Evolutionary conservation across 2,797 vertebrate genomes (phyloP).

Genomic region (Anguilla pacifica): DNA sequence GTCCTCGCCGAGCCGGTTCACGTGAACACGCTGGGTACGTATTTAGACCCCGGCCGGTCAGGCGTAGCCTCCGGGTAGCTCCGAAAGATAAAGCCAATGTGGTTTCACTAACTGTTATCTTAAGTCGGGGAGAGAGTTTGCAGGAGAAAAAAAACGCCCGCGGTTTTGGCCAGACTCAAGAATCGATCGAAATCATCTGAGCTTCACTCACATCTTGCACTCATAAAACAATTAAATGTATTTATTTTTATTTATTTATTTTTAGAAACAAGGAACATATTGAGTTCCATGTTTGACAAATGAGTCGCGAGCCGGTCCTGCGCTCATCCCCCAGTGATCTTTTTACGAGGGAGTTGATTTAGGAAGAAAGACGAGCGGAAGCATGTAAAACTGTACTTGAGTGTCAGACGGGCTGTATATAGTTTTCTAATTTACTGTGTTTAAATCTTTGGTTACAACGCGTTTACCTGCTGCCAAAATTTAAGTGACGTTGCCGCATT

Average conservation of each 20-base stretch:
- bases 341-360: background rate
- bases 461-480: background rate
- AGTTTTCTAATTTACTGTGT: background rate
- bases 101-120: constrained; percentile 14
- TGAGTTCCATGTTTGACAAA: background rate
- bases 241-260: background rate
- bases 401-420: background rate
- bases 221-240: background rate
- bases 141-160: background rate
- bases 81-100: background rate
- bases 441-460: background rate
- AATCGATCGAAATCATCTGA: constrained; percentile 1
- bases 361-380: background rate
- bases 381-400: background rate
- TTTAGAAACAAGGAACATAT: background rate
- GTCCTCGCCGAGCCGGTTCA: too few relatives aligned
- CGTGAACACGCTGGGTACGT: background rate
- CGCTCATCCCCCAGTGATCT: background rate
- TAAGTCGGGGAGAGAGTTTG: background rate
- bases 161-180: background rate
- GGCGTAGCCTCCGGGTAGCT: background rate
- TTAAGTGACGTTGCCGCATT: background rate
- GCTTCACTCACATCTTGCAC: constrained; percentile 1
- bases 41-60: background rate
- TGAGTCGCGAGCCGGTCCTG: too few relatives aligned